phyloP scores from a whole-genome alignment of 1,140 invertebrate genomes.

The Brachionus plicatilis region DNA sequence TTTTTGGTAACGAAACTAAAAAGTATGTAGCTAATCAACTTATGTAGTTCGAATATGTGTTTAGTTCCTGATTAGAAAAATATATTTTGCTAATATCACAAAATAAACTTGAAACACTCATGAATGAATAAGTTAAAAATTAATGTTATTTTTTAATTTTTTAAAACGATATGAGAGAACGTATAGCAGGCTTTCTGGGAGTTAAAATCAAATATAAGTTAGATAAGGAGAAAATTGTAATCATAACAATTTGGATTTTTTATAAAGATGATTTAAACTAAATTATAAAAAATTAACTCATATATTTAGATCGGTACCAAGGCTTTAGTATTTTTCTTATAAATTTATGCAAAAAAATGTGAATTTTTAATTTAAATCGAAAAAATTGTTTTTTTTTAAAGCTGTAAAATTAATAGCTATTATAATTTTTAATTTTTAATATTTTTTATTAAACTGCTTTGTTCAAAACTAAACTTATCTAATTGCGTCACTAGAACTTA shows the following conservation, averaged over 20 bases:
- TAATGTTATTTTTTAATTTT: not conserved
- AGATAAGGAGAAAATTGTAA: no score
- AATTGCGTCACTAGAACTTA: no score
- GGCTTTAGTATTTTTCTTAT: no score
- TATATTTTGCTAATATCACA: not conserved
- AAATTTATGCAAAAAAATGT: not conserved
- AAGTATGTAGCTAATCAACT: not conserved
- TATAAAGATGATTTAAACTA: not conserved
- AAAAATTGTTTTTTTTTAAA: not conserved
- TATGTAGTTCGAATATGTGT: not conserved
- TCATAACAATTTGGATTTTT: no score
- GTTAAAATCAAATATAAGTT: not conserved
- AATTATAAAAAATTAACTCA: not conserved
- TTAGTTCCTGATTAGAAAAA: not conserved
- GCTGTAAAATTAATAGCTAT: not conserved
- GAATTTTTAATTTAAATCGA: not conserved
- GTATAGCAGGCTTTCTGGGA: not conserved
- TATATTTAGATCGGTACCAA: not conserved
- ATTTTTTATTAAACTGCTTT: no score
- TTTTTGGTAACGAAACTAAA: not conserved
- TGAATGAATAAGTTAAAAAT: not conserved
- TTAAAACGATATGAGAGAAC: not conserved
- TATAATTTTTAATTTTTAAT: not conserved
- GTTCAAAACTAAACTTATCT: no score
- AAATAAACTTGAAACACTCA: not conserved